Percentiles rank a stretch among this genome's conserved stretches.
Conservation (phyloP, 2,797 vertebrate genomes). For the Dendrocincla fuliginosa region DNA sequence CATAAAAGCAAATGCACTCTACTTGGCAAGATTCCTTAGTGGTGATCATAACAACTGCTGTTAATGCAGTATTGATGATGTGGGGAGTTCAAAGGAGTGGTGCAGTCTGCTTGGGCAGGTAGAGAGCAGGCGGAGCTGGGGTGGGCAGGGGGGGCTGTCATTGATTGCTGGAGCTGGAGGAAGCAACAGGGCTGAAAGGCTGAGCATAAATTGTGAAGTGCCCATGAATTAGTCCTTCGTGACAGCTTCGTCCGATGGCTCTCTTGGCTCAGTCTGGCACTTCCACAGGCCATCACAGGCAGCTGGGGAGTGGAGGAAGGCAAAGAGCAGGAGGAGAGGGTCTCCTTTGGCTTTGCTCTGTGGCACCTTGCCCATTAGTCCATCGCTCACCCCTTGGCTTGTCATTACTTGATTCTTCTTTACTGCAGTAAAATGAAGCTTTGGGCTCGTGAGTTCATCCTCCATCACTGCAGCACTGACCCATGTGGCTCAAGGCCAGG, state of each 20-base stretch:
- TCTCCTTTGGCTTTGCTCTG: not conserved
- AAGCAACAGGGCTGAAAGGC: not conserved
- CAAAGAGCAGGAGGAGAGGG: not conserved
- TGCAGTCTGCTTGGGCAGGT: not conserved
- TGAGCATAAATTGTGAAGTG: not conserved
- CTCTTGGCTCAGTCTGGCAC: not conserved
- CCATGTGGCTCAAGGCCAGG: not conserved
- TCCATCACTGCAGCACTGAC: rapidly evolving
- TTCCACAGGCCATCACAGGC: not conserved
- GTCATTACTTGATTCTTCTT: constrained; percentile 2
- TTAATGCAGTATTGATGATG: not conserved
- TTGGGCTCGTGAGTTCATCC: not conserved
- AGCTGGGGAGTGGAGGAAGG: not conserved
- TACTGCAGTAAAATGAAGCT: constrained; percentile 45
- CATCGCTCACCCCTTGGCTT: not conserved
- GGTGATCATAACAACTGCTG: not conserved
- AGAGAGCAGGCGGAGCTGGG: not conserved
- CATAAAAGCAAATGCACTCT: not conserved
- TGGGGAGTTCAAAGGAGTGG: not conserved
- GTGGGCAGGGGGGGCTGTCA: too few species aligned
- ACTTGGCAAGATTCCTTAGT: not conserved
- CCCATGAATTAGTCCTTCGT: not conserved
- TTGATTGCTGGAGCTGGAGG: not conserved
- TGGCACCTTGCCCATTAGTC: not conserved
- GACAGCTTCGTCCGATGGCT: not conserved